These are phyloP conservation scores for Caenorhabditis sp. DNA, from an alignment of 2,888 invertebrate species.

Conservation along the genomic window DNA sequence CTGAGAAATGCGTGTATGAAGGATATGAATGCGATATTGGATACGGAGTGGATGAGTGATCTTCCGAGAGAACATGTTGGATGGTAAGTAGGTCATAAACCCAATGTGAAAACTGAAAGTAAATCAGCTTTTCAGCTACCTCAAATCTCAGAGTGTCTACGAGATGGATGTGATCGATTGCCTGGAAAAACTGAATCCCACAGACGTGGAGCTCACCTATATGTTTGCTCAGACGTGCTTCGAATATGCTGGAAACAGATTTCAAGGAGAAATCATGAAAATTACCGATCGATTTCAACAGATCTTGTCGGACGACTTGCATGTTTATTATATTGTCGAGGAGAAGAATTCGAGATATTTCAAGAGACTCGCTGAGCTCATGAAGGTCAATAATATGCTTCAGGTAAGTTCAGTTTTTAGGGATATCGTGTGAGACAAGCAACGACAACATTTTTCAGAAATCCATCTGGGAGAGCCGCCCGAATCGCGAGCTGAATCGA, in stretches of 20 bases:
- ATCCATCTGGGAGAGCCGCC: conserved; percentile 54
- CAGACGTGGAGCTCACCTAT: conserved; percentile 52
- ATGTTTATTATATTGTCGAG: conserved; percentile 28
- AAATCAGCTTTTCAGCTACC: background rate
- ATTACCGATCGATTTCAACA: conserved; percentile 31
- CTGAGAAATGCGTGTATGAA: conserved; percentile 15
- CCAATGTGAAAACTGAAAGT: no score
- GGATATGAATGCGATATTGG: background rate
- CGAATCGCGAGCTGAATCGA: conserved; percentile 58
- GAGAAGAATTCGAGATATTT: conserved; percentile 51
- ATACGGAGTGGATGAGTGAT: conserved; percentile 33
- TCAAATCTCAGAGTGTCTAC: background rate
- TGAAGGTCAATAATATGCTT: conserved; percentile 66
- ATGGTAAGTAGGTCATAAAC: no score
- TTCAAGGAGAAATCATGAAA: conserved; percentile 37
- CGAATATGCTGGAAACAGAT: conserved; percentile 57
- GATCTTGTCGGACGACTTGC: conserved; percentile 24
- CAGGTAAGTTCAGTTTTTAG: no score
- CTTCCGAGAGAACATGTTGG: conserved; percentile 15
- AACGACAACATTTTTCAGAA: conserved; percentile 44
- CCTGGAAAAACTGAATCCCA: conserved; percentile 28
- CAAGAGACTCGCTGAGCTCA: conserved; percentile 61
- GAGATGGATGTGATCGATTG: background rate
- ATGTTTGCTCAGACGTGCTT: conserved; percentile 58
- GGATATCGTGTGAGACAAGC: no score